phyloP scores from a whole-genome alignment of 2,888 invertebrate species.

The Epinotia brunnichana region DNA sequence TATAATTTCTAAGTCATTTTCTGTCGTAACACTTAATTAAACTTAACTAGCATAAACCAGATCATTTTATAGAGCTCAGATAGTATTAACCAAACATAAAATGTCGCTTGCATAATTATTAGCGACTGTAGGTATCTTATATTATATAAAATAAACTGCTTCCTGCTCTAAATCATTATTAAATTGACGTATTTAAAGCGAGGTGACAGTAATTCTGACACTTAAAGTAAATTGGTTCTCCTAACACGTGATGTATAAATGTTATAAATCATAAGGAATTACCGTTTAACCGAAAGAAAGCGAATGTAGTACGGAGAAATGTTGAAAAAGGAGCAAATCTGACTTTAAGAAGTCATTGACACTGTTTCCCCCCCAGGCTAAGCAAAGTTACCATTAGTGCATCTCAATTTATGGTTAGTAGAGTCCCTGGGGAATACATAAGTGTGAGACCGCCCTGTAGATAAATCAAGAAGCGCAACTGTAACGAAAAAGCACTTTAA shows the following conservation, averaged over 20 bases:
- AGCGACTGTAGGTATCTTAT: neutral
- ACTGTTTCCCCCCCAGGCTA: slow-evolving; percentile 42
- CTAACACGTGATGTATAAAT: slow-evolving; percentile 32
- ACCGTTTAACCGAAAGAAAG: slow-evolving; percentile 44
- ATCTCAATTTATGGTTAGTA: slow-evolving; percentile 47
- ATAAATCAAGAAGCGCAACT: slow-evolving; percentile 24
- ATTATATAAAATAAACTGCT: neutral
- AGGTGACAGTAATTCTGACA: slow-evolving; percentile 4
- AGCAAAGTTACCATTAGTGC: slow-evolving; percentile 46
- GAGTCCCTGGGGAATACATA: slow-evolving; percentile 44
- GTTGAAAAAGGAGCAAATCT: slow-evolving; percentile 29
- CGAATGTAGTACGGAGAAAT: slow-evolving; percentile 38
- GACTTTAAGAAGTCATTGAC: slow-evolving; percentile 47
- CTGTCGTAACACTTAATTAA: neutral
- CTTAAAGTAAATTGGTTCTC: slow-evolving; percentile 16
- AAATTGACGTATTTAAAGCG: slow-evolving; percentile 3
- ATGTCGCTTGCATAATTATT: slow-evolving; percentile 11
- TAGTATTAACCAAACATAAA: slow-evolving; percentile 4
- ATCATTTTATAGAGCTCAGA: slow-evolving; percentile 8
- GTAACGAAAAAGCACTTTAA: slow-evolving; percentile 18
- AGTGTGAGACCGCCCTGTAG: slow-evolving; percentile 50
- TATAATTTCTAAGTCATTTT: neutral
- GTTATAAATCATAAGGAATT: slow-evolving; percentile 45
- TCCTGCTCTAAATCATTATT: neutral
- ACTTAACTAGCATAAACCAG: neutral